These are phyloP conservation scores for Dicyrtoma fusca DNA, from an alignment of 2,888 invertebrate genomes.

Conservation along the genomic window DNA sequence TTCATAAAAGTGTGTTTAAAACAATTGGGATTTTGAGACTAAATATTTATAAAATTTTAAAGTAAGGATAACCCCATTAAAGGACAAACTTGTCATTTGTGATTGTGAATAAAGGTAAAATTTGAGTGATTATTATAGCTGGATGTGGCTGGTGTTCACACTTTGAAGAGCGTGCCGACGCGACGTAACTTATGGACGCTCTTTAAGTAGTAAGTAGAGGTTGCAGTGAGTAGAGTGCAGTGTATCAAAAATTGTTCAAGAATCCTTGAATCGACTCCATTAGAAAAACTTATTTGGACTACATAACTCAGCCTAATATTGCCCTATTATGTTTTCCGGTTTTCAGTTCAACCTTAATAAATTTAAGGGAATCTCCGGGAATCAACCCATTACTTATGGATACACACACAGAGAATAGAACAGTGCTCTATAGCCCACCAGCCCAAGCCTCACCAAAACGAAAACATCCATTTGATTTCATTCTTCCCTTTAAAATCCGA, in stretches of 20 bases:
- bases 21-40: too few species aligned
- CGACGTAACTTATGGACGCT: too few species aligned
- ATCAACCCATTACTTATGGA: slow-evolving; percentile 50
- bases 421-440: too few species aligned
- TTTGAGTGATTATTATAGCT: too few species aligned
- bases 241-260: slow-evolving; percentile 22
- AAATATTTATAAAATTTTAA: too few species aligned
- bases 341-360: slow-evolving; percentile 55
- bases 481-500: slow-evolving; percentile 11
- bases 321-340: slow-evolving; percentile 57
- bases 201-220: background rate
- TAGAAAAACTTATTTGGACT: slow-evolving; percentile 54
- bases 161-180: too few species aligned
- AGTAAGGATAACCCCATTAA: too few species aligned
- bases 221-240: background rate
- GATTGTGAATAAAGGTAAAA: too few species aligned
- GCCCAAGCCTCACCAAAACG: too few species aligned
- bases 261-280: slow-evolving; percentile 49
- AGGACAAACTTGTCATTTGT: too few species aligned
- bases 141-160: too few species aligned
- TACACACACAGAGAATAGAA: slow-evolving; percentile 6
- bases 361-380: slow-evolving; percentile 51
- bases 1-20: too few species aligned
- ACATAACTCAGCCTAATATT: slow-evolving; percentile 56
- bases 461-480: slow-evolving; percentile 37